Conservation (phyloP, 2,797 vertebrate genomes). For the Macroramphosus scolopax region DNA sequence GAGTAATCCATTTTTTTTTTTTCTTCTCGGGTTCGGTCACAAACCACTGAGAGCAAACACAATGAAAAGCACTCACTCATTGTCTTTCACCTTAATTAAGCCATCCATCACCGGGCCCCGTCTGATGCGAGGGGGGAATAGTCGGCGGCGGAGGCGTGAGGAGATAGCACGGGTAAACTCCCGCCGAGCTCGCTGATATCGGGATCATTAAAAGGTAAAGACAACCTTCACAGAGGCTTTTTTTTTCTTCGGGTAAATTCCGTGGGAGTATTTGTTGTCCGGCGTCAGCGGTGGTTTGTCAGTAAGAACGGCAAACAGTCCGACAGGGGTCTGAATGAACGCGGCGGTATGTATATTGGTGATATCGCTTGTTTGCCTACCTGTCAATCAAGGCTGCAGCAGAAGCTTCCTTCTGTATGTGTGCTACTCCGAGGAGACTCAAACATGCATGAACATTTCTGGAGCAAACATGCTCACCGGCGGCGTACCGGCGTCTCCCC, state of each 20-base stretch:
- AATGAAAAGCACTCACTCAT: conserved; percentile 80
- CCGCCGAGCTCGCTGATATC: conserved; percentile 35
- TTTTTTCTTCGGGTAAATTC: conserved; percentile 3
- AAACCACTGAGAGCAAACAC: conserved; percentile 75
- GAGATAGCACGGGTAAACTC: conserved; percentile 52
- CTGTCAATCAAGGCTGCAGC: neutral
- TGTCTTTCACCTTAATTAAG: conserved; percentile 81
- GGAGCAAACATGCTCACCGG: conserved; percentile 6
- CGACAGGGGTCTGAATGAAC: no score
- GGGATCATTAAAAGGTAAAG: conserved; percentile 61
- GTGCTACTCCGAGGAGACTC: no score
- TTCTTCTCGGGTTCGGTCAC: no score
- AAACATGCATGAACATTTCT: conserved; percentile 25
- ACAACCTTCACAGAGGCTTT: conserved; percentile 12
- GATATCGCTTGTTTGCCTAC: no score
- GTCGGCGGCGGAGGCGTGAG: conserved; percentile 47
- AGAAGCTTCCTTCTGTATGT: conserved; percentile 17
- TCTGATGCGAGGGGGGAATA: conserved; percentile 63
- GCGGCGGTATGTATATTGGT: no score
- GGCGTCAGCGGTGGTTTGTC: no score
- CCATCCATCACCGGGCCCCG: conserved; percentile 77
- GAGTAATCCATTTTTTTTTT: conserved; percentile 67
- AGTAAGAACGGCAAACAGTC: no score
- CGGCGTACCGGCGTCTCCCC: no score
- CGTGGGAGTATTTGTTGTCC: conserved; percentile 37